Evolutionary conservation across 2,888 invertebrate species (phyloP).

Genomic region (Chaitophorus viminalis): DNA sequence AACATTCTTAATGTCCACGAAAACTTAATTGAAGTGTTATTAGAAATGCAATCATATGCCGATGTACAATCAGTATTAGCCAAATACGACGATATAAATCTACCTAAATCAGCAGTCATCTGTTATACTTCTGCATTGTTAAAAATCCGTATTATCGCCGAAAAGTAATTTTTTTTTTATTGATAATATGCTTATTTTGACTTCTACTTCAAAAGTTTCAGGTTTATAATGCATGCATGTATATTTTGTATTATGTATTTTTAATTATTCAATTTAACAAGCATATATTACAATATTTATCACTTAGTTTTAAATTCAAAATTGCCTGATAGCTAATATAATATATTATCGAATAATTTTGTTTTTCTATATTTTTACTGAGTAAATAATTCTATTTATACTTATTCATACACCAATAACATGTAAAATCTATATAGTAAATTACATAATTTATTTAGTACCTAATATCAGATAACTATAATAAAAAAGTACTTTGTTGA

Average conservation of each 20-base stretch:
- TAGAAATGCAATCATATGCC: constrained; percentile 96
- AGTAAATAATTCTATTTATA: not conserved
- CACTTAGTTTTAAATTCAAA: no score
- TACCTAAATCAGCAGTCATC: constrained; percentile 94
- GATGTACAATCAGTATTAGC: constrained; percentile 94
- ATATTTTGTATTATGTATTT: not conserved
- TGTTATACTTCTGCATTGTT: constrained; percentile 94
- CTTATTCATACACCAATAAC: not conserved
- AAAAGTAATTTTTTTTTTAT: constrained; percentile 72
- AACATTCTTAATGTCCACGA: constrained; percentile 93
- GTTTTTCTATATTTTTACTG: not conserved
- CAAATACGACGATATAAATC: constrained; percentile 91
- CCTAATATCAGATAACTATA: no score
- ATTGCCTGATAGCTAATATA: no score
- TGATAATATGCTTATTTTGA: constrained; percentile 14
- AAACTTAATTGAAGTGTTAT: constrained; percentile 92
- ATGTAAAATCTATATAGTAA: no score
- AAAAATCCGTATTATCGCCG: constrained; percentile 89
- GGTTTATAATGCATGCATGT: constrained; percentile 25
- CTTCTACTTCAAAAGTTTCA: not conserved
- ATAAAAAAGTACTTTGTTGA: no score
- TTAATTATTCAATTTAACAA: constrained; percentile 1
- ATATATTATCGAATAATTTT: not conserved
- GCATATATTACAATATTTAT: not conserved
- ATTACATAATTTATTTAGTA: no score